These are phyloP conservation scores for Drosophila pectinifera DNA, from an alignment of 1,140 invertebrate species.

Conservation along the genomic window DNA sequence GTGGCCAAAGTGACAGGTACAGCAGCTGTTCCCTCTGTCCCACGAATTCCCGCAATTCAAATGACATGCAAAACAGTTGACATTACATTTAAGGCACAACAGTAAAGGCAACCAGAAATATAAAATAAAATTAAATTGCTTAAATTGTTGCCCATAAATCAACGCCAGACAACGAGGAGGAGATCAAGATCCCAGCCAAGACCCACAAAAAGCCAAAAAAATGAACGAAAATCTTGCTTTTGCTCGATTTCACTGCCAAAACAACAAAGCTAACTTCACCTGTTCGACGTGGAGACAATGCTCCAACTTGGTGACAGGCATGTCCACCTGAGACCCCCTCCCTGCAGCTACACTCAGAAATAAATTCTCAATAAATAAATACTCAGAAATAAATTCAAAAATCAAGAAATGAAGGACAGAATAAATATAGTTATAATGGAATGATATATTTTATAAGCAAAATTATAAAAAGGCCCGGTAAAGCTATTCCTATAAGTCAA, in stretches of 20 bases:
- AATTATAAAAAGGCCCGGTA: too few relatives aligned
- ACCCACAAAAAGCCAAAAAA: slow-evolving; percentile 13
- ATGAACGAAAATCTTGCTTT: slow-evolving; percentile 58
- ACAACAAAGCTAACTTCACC: slow-evolving; percentile 62
- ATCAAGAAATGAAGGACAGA: not conserved
- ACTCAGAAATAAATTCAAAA: too few relatives aligned
- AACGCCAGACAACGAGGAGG: slow-evolving; percentile 55
- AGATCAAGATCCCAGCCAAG: slow-evolving; percentile 57
- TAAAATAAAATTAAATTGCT: slow-evolving; percentile 76
- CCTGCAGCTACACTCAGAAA: not conserved
- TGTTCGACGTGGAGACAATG: slow-evolving; percentile 76
- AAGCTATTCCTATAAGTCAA: too few relatives aligned
- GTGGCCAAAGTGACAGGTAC: slow-evolving; percentile 57
- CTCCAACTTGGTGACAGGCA: slow-evolving; percentile 69
- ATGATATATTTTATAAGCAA: too few relatives aligned
- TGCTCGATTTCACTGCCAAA: slow-evolving; percentile 79
- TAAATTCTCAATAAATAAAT: too few relatives aligned
- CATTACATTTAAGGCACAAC: slow-evolving; percentile 58
- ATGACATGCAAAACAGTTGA: slow-evolving; percentile 82
- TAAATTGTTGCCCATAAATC: slow-evolving; percentile 78
- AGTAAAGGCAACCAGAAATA: slow-evolving; percentile 48
- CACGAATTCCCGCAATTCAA: slow-evolving; percentile 29
- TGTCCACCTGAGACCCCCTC: slow-evolving; percentile 12
- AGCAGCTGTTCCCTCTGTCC: slow-evolving; percentile 30
- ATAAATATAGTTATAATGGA: too few relatives aligned